Conservation (phyloP, 1,140 invertebrate genomes). For the Eubasilissa regina region DNA sequence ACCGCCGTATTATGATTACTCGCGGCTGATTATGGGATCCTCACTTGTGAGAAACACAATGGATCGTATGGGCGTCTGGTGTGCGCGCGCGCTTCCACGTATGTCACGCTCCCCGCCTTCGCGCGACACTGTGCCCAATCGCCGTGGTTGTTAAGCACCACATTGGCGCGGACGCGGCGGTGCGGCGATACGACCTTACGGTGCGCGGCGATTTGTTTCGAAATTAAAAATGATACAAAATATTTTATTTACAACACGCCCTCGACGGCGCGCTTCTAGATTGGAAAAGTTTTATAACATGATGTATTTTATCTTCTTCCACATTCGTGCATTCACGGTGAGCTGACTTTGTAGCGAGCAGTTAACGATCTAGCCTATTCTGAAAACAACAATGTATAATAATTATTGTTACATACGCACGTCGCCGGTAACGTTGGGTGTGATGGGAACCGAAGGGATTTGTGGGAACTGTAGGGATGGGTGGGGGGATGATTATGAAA, state of each 20-base stretch:
- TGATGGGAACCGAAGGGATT: no score
- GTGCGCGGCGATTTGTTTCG: not conserved
- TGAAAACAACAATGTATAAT: no score
- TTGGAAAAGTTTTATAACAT: not conserved
- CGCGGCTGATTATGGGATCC: conserved; percentile 36
- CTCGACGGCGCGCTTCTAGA: not conserved
- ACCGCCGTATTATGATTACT: conserved; percentile 37
- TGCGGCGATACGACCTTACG: not conserved
- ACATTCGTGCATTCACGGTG: no score
- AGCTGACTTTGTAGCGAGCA: no score
- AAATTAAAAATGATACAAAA: conserved; percentile 18
- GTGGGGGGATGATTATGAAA: no score
- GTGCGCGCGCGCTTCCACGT: not conserved
- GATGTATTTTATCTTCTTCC: conserved; percentile 4
- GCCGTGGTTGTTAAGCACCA: not conserved
- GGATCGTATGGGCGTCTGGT: conserved; percentile 11
- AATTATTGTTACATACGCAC: no score
- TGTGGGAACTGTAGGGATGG: no score
- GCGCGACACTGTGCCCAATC: conserved; percentile 22
- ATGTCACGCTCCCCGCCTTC: conserved; percentile 24
- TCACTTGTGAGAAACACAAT: conserved; percentile 26
- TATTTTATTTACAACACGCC: conserved; percentile 30
- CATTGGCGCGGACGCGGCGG: not conserved
- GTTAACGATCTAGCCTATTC: no score
- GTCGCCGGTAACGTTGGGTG: no score